Evolutionary conservation across 2,888 invertebrate species (phyloP).

Genomic region (Dendrolimus houi): DNA sequence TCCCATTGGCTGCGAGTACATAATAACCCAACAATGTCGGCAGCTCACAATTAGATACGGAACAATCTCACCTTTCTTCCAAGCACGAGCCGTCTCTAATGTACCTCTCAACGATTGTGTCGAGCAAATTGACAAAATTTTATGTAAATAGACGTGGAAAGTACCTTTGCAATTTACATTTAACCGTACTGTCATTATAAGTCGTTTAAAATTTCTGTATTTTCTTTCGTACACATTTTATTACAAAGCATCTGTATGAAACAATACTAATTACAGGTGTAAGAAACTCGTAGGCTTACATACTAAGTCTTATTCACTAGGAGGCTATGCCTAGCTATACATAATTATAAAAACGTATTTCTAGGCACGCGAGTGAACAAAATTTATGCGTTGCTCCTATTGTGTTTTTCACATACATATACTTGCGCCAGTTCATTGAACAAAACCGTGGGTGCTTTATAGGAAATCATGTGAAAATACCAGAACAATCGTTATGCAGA

Average conservation of each 20-base stretch:
- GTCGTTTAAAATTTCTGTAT: not conserved
- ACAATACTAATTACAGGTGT: no score
- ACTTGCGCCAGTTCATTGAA: conserved; percentile 22
- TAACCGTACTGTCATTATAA: not conserved
- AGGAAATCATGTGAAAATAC: conserved; percentile 52
- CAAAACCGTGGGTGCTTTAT: conserved; percentile 38
- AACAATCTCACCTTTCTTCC: conserved; percentile 40
- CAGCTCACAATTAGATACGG: conserved; percentile 63
- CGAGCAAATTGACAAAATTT: conserved; percentile 30
- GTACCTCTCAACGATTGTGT: conserved; percentile 27
- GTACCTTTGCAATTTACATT: not conserved
- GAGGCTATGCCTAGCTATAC: no score
- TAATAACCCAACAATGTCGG: conserved; percentile 16
- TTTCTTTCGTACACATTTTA: not conserved
- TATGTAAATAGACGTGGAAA: conserved; percentile 25
- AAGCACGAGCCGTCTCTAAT: conserved; percentile 46
- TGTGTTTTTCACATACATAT: not conserved
- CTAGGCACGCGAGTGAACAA: no score
- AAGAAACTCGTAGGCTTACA: no score
- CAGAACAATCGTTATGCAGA: conserved; percentile 33
- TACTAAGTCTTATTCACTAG: no score
- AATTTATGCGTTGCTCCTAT: not conserved
- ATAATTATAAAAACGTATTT: no score
- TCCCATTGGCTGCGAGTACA: no score
- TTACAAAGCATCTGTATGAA: not conserved